Base-by-base conservation (phyloP, 2,888 invertebrate species). In the Azorinus chamasolen region DNA sequence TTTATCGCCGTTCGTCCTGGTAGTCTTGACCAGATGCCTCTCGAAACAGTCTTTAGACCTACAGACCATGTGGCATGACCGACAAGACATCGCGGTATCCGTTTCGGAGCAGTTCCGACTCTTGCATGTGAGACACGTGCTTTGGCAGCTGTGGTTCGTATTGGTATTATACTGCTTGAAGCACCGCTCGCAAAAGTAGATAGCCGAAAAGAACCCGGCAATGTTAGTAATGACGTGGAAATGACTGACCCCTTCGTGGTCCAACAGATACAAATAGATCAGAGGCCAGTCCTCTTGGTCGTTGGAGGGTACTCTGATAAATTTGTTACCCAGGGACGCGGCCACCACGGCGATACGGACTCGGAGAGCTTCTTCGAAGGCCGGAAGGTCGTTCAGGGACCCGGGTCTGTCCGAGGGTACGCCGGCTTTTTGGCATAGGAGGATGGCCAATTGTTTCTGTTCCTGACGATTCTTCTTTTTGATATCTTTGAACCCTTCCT, bases 271-370 rank as follows among this genome's bases (percentile, higher is more conserved):
- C 39, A 57, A 41, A 22, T 57, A 57, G 4, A 57, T 6, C 16
- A 39, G 41, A 6, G 57, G 57, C 41, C 57, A 41, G 10, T 57
- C 57, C 8, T 57, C 57, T 20, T 57, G 46, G 2, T 57, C 39
- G 12, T 57, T 41, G 57, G 4, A 12, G 22, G 20, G 41, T 2
- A 39, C 20, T 22, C 41, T n/a, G 22, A 57, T 39, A 41, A 57
- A 57, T 24, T 39, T 50, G 51, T 59, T 68, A 12, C 58, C 51
- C 43, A 68, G n/a, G 2, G 50, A 50, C 6, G 53, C 68, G 20
- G 22, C 41, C 24, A 68, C 50, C 43, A 68, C 59, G 24, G 37
- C 18, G 39, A 68, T 68, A 16, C 43, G 45, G n/a, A 58, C 51
- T 5, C 32, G 27, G 18, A 68, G 27, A 6, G 24, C 39, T 27